Conservation (phyloP, 2,888 invertebrate genomes). For the Hoplodrina blanda region DNA sequence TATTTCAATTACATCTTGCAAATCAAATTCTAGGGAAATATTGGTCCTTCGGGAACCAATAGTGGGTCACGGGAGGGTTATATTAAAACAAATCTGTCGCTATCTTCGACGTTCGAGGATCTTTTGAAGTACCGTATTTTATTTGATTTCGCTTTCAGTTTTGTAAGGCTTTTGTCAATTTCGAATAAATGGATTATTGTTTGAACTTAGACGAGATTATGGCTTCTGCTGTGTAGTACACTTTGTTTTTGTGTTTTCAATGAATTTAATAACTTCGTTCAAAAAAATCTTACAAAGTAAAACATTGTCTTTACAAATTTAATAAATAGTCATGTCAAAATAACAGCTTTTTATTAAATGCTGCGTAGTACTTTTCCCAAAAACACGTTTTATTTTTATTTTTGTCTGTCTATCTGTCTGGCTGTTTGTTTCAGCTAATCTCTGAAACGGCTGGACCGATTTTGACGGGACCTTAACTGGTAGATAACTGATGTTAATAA, state of each 20-base stretch:
- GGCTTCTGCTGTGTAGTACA: not conserved
- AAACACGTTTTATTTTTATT: too few species aligned
- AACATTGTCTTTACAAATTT: not conserved
- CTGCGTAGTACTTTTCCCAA: too few species aligned
- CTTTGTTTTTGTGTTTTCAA: not conserved
- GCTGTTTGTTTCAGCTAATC: too few species aligned
- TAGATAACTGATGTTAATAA: too few species aligned
- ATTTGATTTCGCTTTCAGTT: conserved; percentile 40
- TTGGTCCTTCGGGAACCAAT: conserved; percentile 40
- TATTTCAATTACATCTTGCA: conserved; percentile 59
- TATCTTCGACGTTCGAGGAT: conserved; percentile 24
- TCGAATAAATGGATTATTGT: conserved; percentile 5
- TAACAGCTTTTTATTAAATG: too few species aligned
- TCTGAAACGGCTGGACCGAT: too few species aligned
- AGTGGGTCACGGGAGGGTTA: conserved; percentile 31
- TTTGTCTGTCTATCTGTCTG: too few species aligned
- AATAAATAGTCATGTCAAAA: too few species aligned
- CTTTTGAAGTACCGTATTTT: conserved; percentile 36
- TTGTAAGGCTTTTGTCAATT: conserved; percentile 8
- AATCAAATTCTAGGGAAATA: conserved; percentile 58
- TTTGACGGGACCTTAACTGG: too few species aligned
- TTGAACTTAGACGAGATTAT: conserved; percentile 8
- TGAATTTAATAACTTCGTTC: not conserved
- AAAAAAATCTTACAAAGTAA: too few species aligned
- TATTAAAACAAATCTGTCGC: conserved; percentile 59